Percentiles rank a stretch among this genome's conserved stretches.
phyloP scores from a whole-genome alignment of 2,113 vertebrate species.

The Amblyornis subalaris region DNA sequence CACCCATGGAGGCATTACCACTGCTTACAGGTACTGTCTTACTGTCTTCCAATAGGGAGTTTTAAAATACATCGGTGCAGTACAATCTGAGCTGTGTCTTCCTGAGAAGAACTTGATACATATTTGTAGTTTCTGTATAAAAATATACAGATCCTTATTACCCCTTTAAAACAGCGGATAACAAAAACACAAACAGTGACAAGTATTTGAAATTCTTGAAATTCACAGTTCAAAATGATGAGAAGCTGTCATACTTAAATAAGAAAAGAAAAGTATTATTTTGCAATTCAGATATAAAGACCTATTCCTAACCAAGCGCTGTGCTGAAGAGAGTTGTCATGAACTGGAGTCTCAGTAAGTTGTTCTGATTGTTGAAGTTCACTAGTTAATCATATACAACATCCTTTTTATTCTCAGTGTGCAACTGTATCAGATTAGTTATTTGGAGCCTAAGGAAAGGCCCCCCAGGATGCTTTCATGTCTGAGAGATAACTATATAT shows the following conservation, averaged over 20 bases:
- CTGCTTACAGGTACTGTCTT: not conserved
- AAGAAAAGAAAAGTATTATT: not conserved
- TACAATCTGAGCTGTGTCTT: not conserved
- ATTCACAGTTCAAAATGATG: not conserved
- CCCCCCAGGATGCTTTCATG: not conserved
- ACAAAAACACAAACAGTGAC: not conserved
- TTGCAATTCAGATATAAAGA: not conserved
- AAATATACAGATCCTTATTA: not conserved
- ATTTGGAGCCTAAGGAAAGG: not conserved
- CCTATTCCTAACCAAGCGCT: not conserved
- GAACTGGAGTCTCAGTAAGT: not conserved
- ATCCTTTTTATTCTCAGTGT: not conserved
- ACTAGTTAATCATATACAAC: slow-evolving; percentile 1
- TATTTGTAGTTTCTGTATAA: not conserved
- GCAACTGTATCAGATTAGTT: not conserved
- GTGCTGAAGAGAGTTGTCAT: not conserved
- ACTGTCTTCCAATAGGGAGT: rapidly evolving
- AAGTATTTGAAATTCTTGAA: not conserved
- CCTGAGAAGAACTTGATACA: not conserved
- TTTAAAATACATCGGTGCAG: not conserved
- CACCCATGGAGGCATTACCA: not conserved
- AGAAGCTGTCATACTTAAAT: not conserved
- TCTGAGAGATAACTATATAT: slow-evolving; percentile 29
- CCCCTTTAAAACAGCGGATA: not conserved
- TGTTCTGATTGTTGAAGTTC: not conserved